phyloP scores from a whole-genome alignment of 1,140 invertebrate species.

The Scaptomyza hsui region DNA sequence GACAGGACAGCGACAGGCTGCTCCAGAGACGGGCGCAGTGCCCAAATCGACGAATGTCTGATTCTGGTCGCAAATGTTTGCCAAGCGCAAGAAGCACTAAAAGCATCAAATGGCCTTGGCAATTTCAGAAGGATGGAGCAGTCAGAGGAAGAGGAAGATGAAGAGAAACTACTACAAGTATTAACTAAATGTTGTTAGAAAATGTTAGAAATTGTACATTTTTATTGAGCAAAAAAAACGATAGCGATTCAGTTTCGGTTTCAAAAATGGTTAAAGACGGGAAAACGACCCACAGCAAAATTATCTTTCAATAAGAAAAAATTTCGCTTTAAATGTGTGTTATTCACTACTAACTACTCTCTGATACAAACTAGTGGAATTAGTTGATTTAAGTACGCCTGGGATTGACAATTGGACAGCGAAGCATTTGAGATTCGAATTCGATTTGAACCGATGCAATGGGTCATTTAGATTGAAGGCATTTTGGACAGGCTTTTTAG shows the following conservation, averaged over 20 bases:
- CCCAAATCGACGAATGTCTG: constrained; percentile 66
- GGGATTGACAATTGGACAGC: background rate
- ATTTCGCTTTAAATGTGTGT: background rate
- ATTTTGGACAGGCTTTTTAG: background rate
- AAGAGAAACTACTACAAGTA: background rate
- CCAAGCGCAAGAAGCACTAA: constrained; percentile 62
- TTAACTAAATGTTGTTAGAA: background rate
- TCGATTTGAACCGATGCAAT: no score
- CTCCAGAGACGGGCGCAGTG: constrained; percentile 49
- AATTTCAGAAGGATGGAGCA: no score
- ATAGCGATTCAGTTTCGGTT: constrained; percentile 67
- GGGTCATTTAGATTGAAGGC: background rate
- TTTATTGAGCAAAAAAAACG: constrained; percentile 16
- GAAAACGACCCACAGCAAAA: no score
- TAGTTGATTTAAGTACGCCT: no score
- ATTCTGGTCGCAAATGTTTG: constrained; percentile 76
- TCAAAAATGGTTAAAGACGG: constrained; percentile 22
- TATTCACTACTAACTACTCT: no score
- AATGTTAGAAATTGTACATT: constrained; percentile 27
- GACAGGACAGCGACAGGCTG: background rate
- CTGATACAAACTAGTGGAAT: no score
- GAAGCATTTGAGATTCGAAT: background rate
- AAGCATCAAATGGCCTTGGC: no score
- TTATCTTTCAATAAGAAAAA: no score
- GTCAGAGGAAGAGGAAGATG: background rate